Conservation (phyloP, 2,797 vertebrate species). For the Poecilia velifera region DNA sequence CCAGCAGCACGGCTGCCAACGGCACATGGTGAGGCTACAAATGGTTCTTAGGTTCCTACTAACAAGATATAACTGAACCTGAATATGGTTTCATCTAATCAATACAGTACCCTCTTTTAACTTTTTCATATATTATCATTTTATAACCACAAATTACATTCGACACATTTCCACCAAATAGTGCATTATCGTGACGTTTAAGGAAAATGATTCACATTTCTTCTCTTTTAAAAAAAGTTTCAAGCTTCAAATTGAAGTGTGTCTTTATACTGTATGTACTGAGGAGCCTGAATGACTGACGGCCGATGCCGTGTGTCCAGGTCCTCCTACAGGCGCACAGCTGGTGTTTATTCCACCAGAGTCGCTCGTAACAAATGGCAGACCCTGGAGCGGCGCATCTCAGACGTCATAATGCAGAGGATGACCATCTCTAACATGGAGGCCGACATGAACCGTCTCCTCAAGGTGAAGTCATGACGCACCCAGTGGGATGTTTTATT, state of each 20-base stretch:
- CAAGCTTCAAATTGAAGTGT: background rate
- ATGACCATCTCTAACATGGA: constrained; percentile 99
- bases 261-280: background rate
- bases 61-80: background rate
- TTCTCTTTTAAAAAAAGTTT: background rate
- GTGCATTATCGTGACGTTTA: background rate
- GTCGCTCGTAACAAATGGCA: constrained; percentile 93
- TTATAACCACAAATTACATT: background rate
- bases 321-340: constrained; percentile 84
- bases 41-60: background rate
- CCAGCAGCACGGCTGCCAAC: constrained; percentile 78
- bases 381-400: constrained; percentile 90
- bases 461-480: constrained; percentile 82
- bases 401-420: constrained; percentile 95
- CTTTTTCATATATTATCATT: background rate
- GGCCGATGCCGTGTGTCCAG: constrained; percentile 66
- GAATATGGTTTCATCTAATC: background rate
- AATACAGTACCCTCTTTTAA: background rate
- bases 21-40: constrained; percentile 83
- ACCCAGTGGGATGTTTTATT: background rate
- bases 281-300: background rate
- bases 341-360: constrained; percentile 87
- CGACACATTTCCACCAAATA: background rate
- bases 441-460: constrained; percentile 94
- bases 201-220: background rate